A percentile compares a stretch with the other conserved stretches of the same genome.
Conservation (phyloP, 2,113 vertebrate species). For the Regulus satrapa region DNA sequence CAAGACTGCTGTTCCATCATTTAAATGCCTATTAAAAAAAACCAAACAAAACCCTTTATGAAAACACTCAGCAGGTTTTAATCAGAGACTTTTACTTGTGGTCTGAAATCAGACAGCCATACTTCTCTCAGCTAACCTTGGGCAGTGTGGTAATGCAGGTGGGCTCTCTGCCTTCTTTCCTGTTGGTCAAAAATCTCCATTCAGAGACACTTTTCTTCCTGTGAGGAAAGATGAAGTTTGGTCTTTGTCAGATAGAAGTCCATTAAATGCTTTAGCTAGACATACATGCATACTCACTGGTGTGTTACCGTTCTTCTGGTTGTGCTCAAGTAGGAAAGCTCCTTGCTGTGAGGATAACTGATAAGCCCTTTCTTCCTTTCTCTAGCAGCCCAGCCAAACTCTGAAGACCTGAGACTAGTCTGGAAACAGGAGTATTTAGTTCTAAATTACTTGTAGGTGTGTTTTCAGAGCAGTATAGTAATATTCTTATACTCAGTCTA, state of each 20-base stretch:
- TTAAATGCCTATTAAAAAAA: neutral
- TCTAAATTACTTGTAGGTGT: neutral
- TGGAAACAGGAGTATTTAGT: neutral
- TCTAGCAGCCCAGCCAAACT: neutral
- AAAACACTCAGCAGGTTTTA: neutral
- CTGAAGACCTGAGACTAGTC: neutral
- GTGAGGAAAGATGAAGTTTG: neutral
- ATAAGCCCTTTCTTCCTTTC: neutral
- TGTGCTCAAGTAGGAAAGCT: neutral
- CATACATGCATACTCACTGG: neutral
- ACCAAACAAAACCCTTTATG: neutral
- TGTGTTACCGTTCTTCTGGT: neutral
- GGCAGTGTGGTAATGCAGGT: fast-evolving
- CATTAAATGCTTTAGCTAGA: neutral
- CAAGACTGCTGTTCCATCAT: neutral
- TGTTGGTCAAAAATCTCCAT: neutral
- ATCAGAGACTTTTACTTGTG: neutral
- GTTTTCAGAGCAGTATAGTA: neutral
- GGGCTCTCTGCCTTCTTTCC: neutral
- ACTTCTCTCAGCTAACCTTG: neutral
- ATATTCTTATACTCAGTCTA: neutral
- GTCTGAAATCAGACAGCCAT: neutral
- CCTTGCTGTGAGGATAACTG: neutral
- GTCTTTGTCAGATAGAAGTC: neutral
- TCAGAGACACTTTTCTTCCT: neutral